phyloP scores from a whole-genome alignment of 2,113 vertebrate species.

The Bagarius yarrelli region DNA sequence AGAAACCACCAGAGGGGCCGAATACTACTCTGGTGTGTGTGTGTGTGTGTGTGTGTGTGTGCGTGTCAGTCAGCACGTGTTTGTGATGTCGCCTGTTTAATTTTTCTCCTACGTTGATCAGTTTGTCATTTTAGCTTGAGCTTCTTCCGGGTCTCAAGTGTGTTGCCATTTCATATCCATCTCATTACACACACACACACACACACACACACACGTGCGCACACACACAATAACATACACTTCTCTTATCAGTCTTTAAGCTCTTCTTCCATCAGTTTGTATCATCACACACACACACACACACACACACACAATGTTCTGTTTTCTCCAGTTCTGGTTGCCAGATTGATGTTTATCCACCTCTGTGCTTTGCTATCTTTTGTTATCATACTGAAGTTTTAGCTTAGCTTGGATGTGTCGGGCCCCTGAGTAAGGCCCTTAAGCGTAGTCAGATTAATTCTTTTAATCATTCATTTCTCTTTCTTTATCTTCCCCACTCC shows the following conservation, averaged over 20 bases:
- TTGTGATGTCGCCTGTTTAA: not conserved
- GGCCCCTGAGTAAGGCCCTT: too few relatives aligned
- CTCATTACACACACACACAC: constrained; percentile 7
- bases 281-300: not conserved
- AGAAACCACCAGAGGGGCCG: constrained; percentile 35
- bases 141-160: constrained; percentile 7
- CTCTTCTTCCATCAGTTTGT: not conserved
- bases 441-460: too few relatives aligned
- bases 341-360: not conserved
- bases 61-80: constrained; percentile 5
- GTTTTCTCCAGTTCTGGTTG: not conserved
- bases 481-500: not conserved
- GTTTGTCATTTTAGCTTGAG: constrained; percentile 16
- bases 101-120: constrained; percentile 9
- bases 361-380: too few relatives aligned
- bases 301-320: not conserved
- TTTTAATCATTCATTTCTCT: not conserved
- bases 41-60: constrained; percentile 9
- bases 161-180: constrained; percentile 1
- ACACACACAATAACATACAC: too few relatives aligned
- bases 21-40: not conserved
- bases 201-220: not conserved
- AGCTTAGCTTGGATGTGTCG: too few relatives aligned
- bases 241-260: not conserved
- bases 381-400: too few relatives aligned